Base-by-base conservation (phyloP, 2,113 vertebrate genomes). In the Delphinus delphis region DNA sequence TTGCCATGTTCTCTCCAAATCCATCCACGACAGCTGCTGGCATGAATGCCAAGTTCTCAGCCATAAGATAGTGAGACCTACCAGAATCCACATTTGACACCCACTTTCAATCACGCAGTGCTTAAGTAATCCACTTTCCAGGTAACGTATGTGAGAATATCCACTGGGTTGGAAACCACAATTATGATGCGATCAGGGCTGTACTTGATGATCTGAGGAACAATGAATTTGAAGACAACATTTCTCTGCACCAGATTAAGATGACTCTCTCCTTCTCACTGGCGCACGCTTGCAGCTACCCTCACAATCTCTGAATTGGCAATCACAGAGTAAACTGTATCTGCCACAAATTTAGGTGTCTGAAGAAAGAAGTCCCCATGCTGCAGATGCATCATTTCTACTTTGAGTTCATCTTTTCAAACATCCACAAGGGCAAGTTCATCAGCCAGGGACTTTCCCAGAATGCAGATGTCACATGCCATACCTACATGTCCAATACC, bases 331-430 rank as follows among this genome's bases (percentile, higher is more conserved):
- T 99, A 98, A 96, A 98, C 98, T 98, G 99, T 99, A 95, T 99
- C 98, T 2, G 98, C 98, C 0, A 98, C 97, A 7, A 98, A 98
- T 63, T 98, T 99, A 86, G 98, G 98, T 1, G 98, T 99, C 98
- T 99, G 99, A 73, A 99, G 98, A 98, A 99, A 99, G 55, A 99
- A 98, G 93, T 98, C 99, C 53, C 98, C 98, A 8, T 99, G 98
- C 97, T 99, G 98, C 20, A 99, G 98, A 96, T 98, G 99, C 99
- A 99, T 98, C 98, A 98, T 98, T 96, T 99, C 99, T 18, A 98
- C 98, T 82, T 98, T 99, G 88, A 99, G 98, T 65, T 98, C 98
- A 82, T 99, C 98, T 98, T 99, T 99, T 68, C 99, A 98, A 97
- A 99, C 98, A 25, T 99, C 98, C 25, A 99, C 98, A 93, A 99